Percentiles rank a stretch among this genome's conserved stretches.
Conservation (phyloP, 2,113 vertebrate genomes). For the Perca fluviatilis region DNA sequence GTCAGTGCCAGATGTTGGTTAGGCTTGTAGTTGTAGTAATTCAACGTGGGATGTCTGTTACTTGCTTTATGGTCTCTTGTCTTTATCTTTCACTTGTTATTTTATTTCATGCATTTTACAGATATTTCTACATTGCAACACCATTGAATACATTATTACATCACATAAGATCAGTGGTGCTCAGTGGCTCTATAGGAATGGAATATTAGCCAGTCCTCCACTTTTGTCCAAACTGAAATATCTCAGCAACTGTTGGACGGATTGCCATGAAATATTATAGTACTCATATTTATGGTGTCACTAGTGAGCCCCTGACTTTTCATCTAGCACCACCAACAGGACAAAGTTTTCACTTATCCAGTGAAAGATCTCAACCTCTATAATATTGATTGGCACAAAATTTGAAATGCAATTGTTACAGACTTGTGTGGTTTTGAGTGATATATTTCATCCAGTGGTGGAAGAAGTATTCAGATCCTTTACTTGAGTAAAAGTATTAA, state of each 20-base stretch:
- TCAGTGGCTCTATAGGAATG: background rate
- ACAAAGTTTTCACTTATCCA: background rate
- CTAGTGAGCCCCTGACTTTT: background rate
- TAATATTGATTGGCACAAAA: background rate
- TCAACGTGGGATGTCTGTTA: background rate
- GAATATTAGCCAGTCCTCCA: background rate
- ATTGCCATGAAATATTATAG: background rate
- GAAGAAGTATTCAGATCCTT: too few species aligned
- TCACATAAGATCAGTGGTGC: background rate
- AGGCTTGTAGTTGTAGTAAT: background rate
- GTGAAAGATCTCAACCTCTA: background rate
- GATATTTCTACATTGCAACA: background rate
- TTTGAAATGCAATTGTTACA: background rate
- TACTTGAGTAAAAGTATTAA: too few species aligned
- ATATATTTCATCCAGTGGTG: too few species aligned
- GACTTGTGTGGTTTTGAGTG: too few species aligned
- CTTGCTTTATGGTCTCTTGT: background rate
- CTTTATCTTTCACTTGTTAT: background rate
- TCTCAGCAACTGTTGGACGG: background rate
- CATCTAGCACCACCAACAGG: background rate
- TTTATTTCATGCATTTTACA: background rate
- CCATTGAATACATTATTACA: background rate
- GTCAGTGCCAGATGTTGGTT: conserved; percentile 18
- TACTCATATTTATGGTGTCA: background rate
- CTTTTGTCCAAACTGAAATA: background rate